Evolutionary conservation across 37 sponge, comb jelly and placozoan genomes (phyloP).

Genomic region (Spongilla lacustris): DNA sequence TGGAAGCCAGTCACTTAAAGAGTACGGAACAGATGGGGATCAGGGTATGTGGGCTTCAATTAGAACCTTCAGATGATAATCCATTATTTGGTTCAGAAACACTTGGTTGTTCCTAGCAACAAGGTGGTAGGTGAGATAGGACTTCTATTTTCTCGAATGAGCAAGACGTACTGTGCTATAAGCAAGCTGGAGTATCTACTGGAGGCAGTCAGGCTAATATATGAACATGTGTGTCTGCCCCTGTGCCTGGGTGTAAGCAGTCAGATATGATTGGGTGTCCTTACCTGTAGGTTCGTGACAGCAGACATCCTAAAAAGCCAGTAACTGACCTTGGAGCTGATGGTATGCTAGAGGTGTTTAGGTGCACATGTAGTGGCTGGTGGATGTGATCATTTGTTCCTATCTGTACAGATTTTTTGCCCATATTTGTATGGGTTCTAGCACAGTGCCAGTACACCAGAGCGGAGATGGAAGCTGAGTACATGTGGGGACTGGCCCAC

Average conservation of each 20-base stretch:
- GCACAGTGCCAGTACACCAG: conserved; percentile 67
- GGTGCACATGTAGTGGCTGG: neutral
- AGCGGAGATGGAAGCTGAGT: conserved; percentile 90
- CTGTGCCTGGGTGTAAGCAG: neutral
- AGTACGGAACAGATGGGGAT: conserved; percentile 72
- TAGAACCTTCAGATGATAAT: neutral
- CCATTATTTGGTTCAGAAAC: conserved; percentile 35
- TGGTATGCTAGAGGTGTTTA: conserved; percentile 32
- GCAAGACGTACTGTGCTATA: conserved; percentile 71
- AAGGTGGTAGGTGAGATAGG: conserved; percentile 64
- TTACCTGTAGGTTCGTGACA: conserved; percentile 48
- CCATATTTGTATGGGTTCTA: conserved; percentile 93
- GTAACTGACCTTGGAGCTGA: conserved; percentile 79
- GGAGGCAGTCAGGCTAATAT: conserved; percentile 85
- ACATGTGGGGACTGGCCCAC: conserved; percentile 93
- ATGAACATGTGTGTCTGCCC: conserved; percentile 66
- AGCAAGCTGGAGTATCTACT: conserved; percentile 85
- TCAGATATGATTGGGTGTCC: neutral
- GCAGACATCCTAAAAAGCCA: conserved; percentile 52
- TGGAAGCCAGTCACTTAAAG: conserved; percentile 42
- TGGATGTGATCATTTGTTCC: neutral
- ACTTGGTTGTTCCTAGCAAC: conserved; percentile 68
- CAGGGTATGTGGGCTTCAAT: conserved; percentile 28
- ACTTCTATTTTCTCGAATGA: conserved; percentile 50
- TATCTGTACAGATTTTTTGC: conserved; percentile 81